phyloP scores from a whole-genome alignment of 2,113 vertebrate species.

The Rhinoptilus africanus region DNA sequence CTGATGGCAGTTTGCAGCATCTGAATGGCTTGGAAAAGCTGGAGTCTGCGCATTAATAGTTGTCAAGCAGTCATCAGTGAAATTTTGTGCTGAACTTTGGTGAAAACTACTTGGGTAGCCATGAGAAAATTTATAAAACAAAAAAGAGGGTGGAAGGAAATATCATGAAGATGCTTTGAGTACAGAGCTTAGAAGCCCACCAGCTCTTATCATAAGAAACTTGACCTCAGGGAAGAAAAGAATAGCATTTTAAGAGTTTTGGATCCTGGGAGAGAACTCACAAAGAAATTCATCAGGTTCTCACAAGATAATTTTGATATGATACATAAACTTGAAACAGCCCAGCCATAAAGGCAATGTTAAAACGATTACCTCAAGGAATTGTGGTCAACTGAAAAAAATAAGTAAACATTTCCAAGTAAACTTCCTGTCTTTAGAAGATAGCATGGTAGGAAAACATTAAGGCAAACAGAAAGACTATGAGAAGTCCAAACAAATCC shows the following conservation, averaged over 20 bases:
- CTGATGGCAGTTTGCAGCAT: background rate
- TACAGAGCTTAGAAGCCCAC: background rate
- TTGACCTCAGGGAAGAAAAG: background rate
- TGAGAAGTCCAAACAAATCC: background rate
- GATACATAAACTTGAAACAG: background rate
- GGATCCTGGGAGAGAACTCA: background rate
- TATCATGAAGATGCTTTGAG: background rate
- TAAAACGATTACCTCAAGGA: slow-evolving; percentile 11
- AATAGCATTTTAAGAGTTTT: background rate
- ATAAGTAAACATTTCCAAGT: background rate
- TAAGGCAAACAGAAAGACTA: background rate
- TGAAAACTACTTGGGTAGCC: background rate
- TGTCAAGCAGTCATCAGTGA: background rate
- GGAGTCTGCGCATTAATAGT: background rate
- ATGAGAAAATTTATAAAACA: background rate
- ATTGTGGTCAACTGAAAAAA: background rate
- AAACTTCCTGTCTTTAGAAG: background rate
- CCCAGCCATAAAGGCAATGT: background rate
- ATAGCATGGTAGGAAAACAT: background rate
- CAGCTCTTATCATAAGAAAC: background rate
- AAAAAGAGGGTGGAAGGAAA: background rate
- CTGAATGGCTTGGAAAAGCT: background rate
- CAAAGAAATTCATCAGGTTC: background rate
- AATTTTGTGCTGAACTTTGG: background rate
- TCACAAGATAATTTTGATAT: background rate